Conservation (phyloP, 2,888 invertebrate species). For the Ophioninae sp. region DNA sequence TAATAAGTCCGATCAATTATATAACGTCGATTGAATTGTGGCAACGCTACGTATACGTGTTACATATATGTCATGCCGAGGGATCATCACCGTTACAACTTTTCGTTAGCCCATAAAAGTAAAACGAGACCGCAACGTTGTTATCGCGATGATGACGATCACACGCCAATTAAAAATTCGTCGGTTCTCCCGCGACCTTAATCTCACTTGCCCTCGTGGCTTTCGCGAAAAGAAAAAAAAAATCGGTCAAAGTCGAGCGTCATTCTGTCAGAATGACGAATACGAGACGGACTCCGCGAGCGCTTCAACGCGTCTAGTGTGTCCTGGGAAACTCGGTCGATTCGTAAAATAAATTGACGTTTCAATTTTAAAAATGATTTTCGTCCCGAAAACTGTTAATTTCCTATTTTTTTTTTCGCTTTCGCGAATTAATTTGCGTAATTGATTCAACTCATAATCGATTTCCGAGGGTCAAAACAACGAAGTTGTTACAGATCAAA, state of each 20-base stretch:
- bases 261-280: conserved; percentile 14
- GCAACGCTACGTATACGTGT: background rate
- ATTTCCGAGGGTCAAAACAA: background rate
- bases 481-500: background rate
- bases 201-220: background rate
- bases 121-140: background rate
- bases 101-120: background rate
- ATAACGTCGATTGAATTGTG: background rate
- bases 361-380: too few relatives aligned
- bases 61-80: background rate
- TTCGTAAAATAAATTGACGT: background rate
- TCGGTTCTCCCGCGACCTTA: background rate
- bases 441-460: background rate
- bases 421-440: background rate
- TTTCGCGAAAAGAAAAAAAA: background rate
- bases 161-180: background rate
- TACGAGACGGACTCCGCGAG: background rate
- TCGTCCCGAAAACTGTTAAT: background rate
- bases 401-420: background rate
- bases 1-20: background rate
- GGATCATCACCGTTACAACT: background rate
- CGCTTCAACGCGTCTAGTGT: background rate
- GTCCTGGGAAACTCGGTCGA: background rate
- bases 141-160: background rate
- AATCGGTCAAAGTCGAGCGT: conserved; percentile 31